phyloP scores from a whole-genome alignment of 1,140 invertebrate genomes.

The Mactra quadrangularis region DNA sequence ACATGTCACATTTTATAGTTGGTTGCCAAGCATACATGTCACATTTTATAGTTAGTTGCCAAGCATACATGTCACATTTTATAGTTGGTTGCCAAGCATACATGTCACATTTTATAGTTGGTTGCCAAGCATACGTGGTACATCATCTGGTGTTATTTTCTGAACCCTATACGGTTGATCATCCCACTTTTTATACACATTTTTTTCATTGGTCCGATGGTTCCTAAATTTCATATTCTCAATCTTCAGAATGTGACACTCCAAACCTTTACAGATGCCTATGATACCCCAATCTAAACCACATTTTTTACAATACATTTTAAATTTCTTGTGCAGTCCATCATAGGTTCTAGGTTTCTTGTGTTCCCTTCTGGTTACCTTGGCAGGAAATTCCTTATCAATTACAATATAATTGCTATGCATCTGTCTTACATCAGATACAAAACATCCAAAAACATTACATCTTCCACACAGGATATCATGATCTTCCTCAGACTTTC shows the following conservation, averaged over 20 bases:
- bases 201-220: background rate
- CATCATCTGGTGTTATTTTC: slow-evolving; percentile 15
- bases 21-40: too few relatives aligned
- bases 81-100: too few relatives aligned
- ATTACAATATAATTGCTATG: slow-evolving; percentile 26
- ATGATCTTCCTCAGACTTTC: slow-evolving; percentile 20
- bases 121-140: slow-evolving; percentile 22
- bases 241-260: slow-evolving; percentile 38
- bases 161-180: slow-evolving; percentile 31
- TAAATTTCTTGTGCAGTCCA: slow-evolving; percentile 33
- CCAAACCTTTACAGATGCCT: background rate
- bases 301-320: slow-evolving; percentile 58
- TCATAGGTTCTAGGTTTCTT: slow-evolving; percentile 34
- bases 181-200: slow-evolving; percentile 35
- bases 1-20: too few relatives aligned
- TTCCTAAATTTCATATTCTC: slow-evolving; percentile 15
- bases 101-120: too few relatives aligned
- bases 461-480: slow-evolving; percentile 32
- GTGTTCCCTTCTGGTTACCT: slow-evolving; percentile 25
- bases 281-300: slow-evolving; percentile 51
- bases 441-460: background rate
- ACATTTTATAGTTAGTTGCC: too few relatives aligned
- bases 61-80: too few relatives aligned
- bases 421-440: slow-evolving; percentile 12
- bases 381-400: slow-evolving; percentile 22